A percentile compares a stretch with the other conserved stretches of the same genome.
phyloP scores from a whole-genome alignment of 1,140 invertebrate species.

The Vollenhovia emeryi region DNA sequence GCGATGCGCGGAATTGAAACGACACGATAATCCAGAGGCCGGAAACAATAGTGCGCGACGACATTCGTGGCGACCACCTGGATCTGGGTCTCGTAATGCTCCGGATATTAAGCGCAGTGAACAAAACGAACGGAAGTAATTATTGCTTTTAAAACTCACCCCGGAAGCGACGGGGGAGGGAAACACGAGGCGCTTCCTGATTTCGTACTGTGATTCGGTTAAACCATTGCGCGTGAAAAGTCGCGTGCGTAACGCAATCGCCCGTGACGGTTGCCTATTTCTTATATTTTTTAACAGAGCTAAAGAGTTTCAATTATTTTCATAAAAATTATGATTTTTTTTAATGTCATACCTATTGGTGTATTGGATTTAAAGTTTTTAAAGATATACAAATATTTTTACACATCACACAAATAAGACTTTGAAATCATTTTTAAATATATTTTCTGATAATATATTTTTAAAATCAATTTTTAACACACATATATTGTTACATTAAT shows the following conservation, averaged over 20 bases:
- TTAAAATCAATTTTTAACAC: background rate
- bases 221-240: conserved; percentile 44
- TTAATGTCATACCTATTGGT: background rate
- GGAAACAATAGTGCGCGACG: conserved; percentile 71
- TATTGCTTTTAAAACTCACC: conserved; percentile 72
- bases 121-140: conserved; percentile 81
- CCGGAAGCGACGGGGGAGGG: conserved; percentile 55
- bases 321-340: background rate
- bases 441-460: background rate
- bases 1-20: conserved; percentile 72
- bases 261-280: background rate
- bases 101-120: conserved; percentile 78
- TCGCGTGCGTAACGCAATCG: background rate
- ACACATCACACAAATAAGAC: background rate
- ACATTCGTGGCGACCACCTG: conserved; percentile 76
- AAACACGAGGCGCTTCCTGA: conserved; percentile 51
- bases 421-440: background rate
- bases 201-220: conserved; percentile 61
- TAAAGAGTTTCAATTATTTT: background rate
- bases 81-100: conserved; percentile 56
- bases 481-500: background rate
- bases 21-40: conserved; percentile 56
- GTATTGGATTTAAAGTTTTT: background rate
- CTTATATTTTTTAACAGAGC: background rate
- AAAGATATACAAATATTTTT: background rate